Evolutionary conservation across 2,888 invertebrate genomes (phyloP), one percentile per base, ranked within the genome.

Genomic region (Mycalesis mineus): DNA sequence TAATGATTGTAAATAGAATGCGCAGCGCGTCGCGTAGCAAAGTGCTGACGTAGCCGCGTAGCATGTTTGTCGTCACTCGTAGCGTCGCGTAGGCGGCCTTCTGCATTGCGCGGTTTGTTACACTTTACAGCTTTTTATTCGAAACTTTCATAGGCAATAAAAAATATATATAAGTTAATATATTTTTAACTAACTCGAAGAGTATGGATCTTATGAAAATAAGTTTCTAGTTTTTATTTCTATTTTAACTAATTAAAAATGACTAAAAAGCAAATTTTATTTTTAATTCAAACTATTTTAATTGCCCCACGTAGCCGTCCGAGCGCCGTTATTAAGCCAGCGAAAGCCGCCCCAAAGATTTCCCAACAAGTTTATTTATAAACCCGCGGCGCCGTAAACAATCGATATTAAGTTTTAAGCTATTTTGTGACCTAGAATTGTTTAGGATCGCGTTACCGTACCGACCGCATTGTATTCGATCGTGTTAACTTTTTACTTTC

Each of bases 401-500:
- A 84, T 82, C 82, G 74, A 83, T 73, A 68, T 63, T 73, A 75
- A 78, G 64, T 78, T 82, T 78, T 73, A 72, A 79, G 79, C 73
- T 73, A 75, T 74, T 78, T 78, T 76, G 78, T 79, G 87, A 82
- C 81, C 85, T 80, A 84, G 79, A 83, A 82, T 80, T 74, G 69
- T 67, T 62, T 65, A 71, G 73, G 71, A 76, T 78, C 77, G 80
- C 79, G 82, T 80, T 79, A 77, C 76, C 70, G 77, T 75, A 65
- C 65, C 79, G 82, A 79, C 84, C 83, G 84, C 82, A 84, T 78
- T 80, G 80, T 73, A 82, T 83, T 83, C 79, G 81, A 83, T 83
- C 79, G 85, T 79, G 84, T 83, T 82, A 83, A 85, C 76, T 85
- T 87, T 86, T 86, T 80, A 84, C 79, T 84, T 83, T 82, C 80